Conservation (phyloP, 2,888 invertebrate species). For the Pseudolycoriella hygida region DNA sequence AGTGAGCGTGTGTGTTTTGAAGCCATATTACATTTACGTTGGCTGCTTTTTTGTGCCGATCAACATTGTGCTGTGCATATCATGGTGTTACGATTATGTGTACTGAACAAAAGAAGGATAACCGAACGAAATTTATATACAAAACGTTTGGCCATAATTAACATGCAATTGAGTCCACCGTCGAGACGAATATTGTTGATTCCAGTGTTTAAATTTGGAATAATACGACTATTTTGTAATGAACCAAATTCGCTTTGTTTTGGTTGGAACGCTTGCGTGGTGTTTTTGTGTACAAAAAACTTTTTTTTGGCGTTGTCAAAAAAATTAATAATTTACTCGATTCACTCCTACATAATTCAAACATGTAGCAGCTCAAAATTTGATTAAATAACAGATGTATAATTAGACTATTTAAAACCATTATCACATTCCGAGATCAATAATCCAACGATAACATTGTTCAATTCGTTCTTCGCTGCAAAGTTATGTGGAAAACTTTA, state of each 20-base stretch:
- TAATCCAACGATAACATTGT: no score
- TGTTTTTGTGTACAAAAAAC: constrained; percentile 8
- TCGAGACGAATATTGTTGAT: background rate
- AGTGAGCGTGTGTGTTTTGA: constrained; percentile 5
- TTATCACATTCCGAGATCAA: no score
- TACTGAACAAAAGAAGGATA: no score
- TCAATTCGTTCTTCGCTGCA: no score
- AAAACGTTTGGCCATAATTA: background rate
- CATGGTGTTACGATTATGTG: no score
- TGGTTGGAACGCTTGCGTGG: constrained; percentile 8
- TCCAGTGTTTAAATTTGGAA: background rate
- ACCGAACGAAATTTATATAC: background rate
- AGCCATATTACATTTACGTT: background rate
- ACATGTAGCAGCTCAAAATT: no score
- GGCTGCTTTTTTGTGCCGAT: background rate
- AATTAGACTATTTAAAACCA: no score
- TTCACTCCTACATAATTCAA: no score
- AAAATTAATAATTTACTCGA: background rate
- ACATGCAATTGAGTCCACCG: background rate
- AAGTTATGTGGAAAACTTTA: no score
- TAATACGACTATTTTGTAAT: background rate
- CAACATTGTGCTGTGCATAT: background rate
- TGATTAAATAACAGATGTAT: no score
- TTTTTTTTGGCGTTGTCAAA: background rate
- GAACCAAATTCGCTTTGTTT: background rate